Evolutionary conservation across 2,113 vertebrate species (phyloP), one percentile per base, ranked within the genome.

Genomic region (Micronycteris hirsuta): DNA sequence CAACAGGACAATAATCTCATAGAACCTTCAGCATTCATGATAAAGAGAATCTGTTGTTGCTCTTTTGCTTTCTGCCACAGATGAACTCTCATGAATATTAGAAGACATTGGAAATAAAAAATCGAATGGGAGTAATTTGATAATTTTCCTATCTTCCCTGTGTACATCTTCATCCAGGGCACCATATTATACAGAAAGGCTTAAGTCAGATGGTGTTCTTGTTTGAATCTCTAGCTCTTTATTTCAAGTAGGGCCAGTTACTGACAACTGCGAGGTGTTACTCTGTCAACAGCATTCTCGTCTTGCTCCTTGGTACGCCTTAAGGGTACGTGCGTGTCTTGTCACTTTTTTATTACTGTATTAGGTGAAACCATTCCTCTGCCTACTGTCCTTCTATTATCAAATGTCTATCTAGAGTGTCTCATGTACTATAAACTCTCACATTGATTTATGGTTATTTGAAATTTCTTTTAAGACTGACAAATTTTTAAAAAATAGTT

Each of bases 401-500:
- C 77, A 91, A 56, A 78, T 95, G 96, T 96, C 95, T 56, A 90
- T 82, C 2, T 49, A 45, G 58, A 97, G 38, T 70, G 61, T 84
- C 90, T 97, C 82, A 63, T 80, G 3, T 95, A 96, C 65, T 96
- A 88, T 47, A 96, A 96, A 95, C 24, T 31, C 1, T 93, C 96
- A 58, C 10, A 77, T 28, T 93, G 80, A 36, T 95, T 95, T 97
- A 38, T 91, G 38, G 73, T 96, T 96, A 91, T 89, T 94, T 92
- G 94, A 95, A 90, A 85, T 94, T 94, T 95, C 81, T 95, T 95
- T 86, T 93, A 89, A 81, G 63, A 19, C n/a, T 95, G 73, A 96
- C 85, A 96, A 76, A 92, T 93, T 88, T 93, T 91, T 85, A 97
- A 95, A 95, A 97, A 90, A 52, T 49, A 67, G 14, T 41, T 76